Evolutionary conservation across 1,140 invertebrate genomes (phyloP).

Genomic region (Cotesia vestalis): DNA sequence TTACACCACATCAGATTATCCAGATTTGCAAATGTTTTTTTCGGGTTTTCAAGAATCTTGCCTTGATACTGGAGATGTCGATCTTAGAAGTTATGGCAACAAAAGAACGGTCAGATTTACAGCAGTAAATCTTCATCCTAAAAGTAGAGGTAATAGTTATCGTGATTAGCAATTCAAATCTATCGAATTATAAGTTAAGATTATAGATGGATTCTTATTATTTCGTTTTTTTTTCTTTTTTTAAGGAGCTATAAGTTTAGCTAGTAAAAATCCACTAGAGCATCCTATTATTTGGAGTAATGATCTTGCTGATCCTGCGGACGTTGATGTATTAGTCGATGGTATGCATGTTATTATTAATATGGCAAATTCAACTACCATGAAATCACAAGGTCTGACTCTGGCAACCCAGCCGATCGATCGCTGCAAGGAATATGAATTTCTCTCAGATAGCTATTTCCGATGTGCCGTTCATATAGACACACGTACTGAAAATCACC

Average conservation of each 20-base stretch:
- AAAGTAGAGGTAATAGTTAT: constrained; percentile 74
- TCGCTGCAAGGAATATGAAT: constrained; percentile 45
- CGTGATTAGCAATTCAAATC: background rate
- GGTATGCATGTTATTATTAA: constrained; percentile 53
- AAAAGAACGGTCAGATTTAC: constrained; percentile 64
- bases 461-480: constrained; percentile 64
- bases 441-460: constrained; percentile 66
- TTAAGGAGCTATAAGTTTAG: constrained; percentile 67
- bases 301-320: constrained; percentile 63
- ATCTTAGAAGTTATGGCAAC: background rate
- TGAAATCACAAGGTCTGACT: constrained; percentile 47
- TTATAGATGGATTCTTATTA: background rate
- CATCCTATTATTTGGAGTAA: constrained; percentile 71
- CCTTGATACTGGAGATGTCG: constrained; percentile 55
- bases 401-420: constrained; percentile 30
- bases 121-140: constrained; percentile 75
- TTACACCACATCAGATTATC: constrained; percentile 63
- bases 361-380: constrained; percentile 48
- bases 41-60: constrained; percentile 61
- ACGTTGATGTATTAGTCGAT: constrained; percentile 60
- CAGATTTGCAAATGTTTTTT: constrained; percentile 64
- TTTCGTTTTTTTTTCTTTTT: constrained; percentile 7
- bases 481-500: constrained; percentile 68
- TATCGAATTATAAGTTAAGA: too few relatives aligned
- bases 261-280: constrained; percentile 64